Percentiles rank a stretch among this genome's conserved stretches.
phyloP scores from a whole-genome alignment of 2,888 invertebrate genomes.

The Muschampia plurimacula region DNA sequence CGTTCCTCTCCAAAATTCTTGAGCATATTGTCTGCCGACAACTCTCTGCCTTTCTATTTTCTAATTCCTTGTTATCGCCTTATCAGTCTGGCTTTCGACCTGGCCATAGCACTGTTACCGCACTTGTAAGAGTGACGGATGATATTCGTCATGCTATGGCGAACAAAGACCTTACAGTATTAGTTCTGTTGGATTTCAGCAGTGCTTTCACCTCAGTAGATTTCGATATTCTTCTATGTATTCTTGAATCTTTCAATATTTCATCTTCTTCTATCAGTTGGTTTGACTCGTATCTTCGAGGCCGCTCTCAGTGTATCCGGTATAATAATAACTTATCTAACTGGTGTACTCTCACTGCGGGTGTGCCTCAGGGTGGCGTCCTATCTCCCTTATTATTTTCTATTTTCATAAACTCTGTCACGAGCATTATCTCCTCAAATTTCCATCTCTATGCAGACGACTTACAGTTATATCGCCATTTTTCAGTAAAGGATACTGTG shows the following conservation, averaged over 20 bases:
- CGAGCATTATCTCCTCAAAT: background rate
- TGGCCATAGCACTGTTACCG: no score
- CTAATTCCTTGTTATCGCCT: no score
- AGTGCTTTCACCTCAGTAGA: no score
- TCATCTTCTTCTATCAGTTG: background rate
- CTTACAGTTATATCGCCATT: constrained; percentile 8
- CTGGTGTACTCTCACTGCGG: constrained; percentile 6
- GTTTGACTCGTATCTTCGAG: constrained; percentile 12
- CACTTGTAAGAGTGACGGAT: no score
- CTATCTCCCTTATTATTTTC: constrained; percentile 3
- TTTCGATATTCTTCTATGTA: no score
- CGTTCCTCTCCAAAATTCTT: no score
- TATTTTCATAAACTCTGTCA: background rate
- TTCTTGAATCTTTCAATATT: background rate
- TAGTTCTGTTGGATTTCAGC: no score
- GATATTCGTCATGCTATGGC: no score
- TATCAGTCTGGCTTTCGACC: no score
- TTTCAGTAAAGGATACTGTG: background rate
- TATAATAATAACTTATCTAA: background rate
- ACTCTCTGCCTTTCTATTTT: no score
- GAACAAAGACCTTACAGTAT: no score
- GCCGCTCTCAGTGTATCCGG: constrained; percentile 2
- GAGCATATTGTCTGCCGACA: no score
- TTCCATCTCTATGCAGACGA: constrained; percentile 21
- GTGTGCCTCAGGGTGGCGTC: constrained; percentile 15